Evolutionary conservation across 2,113 vertebrate genomes (phyloP).

Genomic region (Bos taurus): DNA sequence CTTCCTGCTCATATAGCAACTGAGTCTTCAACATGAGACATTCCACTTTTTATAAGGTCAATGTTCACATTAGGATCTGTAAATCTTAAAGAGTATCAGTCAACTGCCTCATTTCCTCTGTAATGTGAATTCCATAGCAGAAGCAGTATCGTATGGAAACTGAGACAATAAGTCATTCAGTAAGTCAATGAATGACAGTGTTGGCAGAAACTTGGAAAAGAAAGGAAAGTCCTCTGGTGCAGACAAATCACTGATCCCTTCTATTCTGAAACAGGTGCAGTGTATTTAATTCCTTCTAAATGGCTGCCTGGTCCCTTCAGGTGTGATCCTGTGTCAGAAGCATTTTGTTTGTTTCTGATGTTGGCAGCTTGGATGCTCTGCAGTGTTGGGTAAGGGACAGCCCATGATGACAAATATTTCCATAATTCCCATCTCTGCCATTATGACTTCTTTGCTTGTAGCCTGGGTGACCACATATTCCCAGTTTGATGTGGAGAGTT

Average conservation of each 20-base stretch:
- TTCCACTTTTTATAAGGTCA: background rate
- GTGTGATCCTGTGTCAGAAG: background rate
- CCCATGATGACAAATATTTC: background rate
- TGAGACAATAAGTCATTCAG: background rate
- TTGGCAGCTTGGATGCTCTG: background rate
- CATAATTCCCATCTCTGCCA: background rate
- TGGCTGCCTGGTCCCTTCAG: background rate
- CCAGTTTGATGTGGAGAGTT: background rate
- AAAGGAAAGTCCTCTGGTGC: background rate
- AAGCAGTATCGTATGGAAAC: constrained; percentile 5
- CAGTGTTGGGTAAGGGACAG: background rate
- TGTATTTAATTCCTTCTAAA: background rate
- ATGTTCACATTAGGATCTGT: background rate
- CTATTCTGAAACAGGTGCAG: background rate
- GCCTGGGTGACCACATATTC: background rate
- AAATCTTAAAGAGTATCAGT: background rate
- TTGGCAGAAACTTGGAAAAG: background rate
- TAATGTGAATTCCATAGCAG: background rate
- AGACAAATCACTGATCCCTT: background rate
- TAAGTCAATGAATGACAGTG: background rate
- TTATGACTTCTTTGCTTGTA: background rate
- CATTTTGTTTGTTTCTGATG: background rate
- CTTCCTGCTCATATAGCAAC: background rate
- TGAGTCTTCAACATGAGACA: background rate
- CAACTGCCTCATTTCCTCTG: background rate